phyloP scores from a whole-genome alignment of 2,888 invertebrate species.

The Andrena marginata region DNA sequence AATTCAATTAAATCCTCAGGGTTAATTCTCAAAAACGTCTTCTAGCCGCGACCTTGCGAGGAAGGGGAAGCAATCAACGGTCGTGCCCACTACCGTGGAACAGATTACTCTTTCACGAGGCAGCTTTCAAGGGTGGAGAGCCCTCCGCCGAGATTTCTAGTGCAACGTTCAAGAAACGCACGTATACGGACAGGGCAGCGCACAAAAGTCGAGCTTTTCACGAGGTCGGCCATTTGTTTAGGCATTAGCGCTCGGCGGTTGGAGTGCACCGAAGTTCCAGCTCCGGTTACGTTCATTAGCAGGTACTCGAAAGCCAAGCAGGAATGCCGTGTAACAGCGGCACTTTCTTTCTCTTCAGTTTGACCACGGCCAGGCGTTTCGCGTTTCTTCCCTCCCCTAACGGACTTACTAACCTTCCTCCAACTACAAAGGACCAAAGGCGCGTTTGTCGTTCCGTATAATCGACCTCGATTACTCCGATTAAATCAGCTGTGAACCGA shows the following conservation, averaged over 20 bases:
- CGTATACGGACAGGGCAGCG: neutral
- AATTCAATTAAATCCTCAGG: slow-evolving; percentile 50
- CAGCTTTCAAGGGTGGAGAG: slow-evolving; percentile 47
- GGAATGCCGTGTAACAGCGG: slow-evolving; percentile 33
- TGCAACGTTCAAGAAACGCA: slow-evolving; percentile 33
- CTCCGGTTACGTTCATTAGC: slow-evolving; percentile 64
- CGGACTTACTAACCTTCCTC: neutral
- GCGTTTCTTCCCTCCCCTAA: neutral
- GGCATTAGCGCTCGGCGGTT: slow-evolving; percentile 51
- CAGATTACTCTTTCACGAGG: slow-evolving; percentile 53
- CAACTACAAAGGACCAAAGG: neutral
- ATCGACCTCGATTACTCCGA: slow-evolving; percentile 35
- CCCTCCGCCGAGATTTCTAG: slow-evolving; percentile 47
- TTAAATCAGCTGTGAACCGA: slow-evolving; percentile 27
- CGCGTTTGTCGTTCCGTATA: slow-evolving; percentile 13
- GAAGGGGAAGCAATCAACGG: slow-evolving; percentile 46
- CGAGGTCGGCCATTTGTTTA: slow-evolving; percentile 61
- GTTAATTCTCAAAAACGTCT: slow-evolving; percentile 39
- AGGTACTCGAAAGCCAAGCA: slow-evolving; percentile 54
- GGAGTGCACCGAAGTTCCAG: slow-evolving; percentile 41
- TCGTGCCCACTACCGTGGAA: slow-evolving; percentile 29
- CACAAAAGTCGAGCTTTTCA: slow-evolving; percentile 51
- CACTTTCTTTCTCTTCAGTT: slow-evolving; percentile 46
- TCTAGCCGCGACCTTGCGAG: slow-evolving; percentile 43
- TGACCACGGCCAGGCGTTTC: slow-evolving; percentile 19